These are phyloP conservation scores for Noctua pronuba DNA, from an alignment of 2,888 invertebrate genomes.

Conservation along the genomic window DNA sequence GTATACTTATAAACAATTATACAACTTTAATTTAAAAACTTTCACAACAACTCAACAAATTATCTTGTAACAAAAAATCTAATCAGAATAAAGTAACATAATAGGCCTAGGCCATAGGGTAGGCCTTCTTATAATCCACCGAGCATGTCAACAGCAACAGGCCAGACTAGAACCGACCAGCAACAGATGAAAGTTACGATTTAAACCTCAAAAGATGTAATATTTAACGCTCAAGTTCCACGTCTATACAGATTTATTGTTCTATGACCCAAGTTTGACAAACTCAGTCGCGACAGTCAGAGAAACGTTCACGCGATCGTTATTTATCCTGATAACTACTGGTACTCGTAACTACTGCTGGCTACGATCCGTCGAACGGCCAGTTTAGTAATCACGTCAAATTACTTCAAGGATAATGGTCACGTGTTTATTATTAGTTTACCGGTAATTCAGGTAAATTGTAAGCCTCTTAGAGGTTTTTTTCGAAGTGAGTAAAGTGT, in stretches of 20 bases:
- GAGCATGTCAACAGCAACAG: not conserved
- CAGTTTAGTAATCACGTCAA: slow-evolving; percentile 66
- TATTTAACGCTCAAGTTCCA: not conserved
- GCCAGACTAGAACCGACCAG: too few species aligned
- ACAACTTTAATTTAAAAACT: too few species aligned
- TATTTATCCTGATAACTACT: slow-evolving; percentile 66
- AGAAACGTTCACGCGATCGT: slow-evolving; percentile 69
- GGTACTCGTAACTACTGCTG: not conserved
- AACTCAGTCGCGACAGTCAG: slow-evolving; percentile 52
- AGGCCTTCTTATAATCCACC: not conserved
- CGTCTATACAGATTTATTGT: slow-evolving; percentile 21
- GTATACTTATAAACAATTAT: too few species aligned
- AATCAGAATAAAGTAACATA: too few species aligned
- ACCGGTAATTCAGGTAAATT: slow-evolving; percentile 52
- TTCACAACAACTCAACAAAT: too few species aligned
- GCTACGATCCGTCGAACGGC: slow-evolving; percentile 33
- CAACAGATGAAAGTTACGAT: not conserved
- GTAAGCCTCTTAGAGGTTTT: not conserved
- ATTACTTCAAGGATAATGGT: slow-evolving; percentile 61
- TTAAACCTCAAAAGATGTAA: not conserved
- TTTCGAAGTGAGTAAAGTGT: slow-evolving; percentile 13
- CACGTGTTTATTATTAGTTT: slow-evolving; percentile 62
- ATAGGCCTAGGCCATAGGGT: too few species aligned
- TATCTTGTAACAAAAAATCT: too few species aligned
- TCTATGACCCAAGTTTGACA: slow-evolving; percentile 63